Evolutionary conservation across 2,888 invertebrate genomes (phyloP), one percentile per base, ranked within the genome.

Genomic region (Trissolcus brochymenae): DNA sequence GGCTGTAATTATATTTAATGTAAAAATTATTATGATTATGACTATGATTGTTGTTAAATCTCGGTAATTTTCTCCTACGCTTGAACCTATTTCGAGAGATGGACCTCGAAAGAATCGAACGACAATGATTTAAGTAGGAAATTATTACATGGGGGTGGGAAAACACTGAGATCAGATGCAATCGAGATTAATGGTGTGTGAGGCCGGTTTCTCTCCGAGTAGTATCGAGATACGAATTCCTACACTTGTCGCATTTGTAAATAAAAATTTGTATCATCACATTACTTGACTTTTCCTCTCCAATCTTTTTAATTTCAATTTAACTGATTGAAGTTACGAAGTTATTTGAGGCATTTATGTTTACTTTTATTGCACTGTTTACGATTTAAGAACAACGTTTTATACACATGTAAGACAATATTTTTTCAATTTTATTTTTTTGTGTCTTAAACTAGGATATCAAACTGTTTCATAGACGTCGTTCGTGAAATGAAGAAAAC

Each of bases 231-330:
- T 81, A 84, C 82, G 83, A 86, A 87, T 87, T 86, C 87, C 87
- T 86, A 88, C 85, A 88, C 86, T 87, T 86, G 87, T 88, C 87
- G 87, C 87, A 88, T 87, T 88, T 87, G 88, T 88, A 88, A 88
- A 88, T 88, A 88, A 88, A 35, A 88, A 87, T 88, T 88, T 87
- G 87, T 88, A 88, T 87, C 87, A 87, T 87, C 87, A 87, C 86
- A 86, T 83, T 80, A 82, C 46, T 14, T 14, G 6, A 46, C 16
- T 46, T 46, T 46, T 46, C 46, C 16, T 16, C 11, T 14, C 46
- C n/a, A 43, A 43, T 35, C 11, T 35, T 35, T 35, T 35, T 35
- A 11, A 35, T 35, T 35, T 35, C 1, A 7, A 7, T 9, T 35
- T 35, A 35, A 11, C 9, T 35, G 11, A 35, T 35, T 11, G 25